phyloP scores from a whole-genome alignment of 2,888 invertebrate genomes.

The Himalopsyche kuldschensis region DNA sequence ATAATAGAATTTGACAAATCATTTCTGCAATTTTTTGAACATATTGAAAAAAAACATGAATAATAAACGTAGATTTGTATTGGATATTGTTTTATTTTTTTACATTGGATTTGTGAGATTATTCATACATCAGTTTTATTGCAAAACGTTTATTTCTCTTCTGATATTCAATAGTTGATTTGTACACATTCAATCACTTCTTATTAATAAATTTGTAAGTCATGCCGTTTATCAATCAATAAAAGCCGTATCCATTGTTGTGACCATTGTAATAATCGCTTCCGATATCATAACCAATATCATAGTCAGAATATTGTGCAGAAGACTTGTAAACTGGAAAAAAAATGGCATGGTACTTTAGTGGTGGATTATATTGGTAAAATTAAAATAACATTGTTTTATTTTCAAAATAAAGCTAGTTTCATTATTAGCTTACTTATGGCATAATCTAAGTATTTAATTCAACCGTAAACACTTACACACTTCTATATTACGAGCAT shows the following conservation, averaged over 20 bases:
- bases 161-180: conserved; percentile 8
- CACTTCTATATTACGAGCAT: too few relatives aligned
- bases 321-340: conserved; percentile 12
- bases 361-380: too few relatives aligned
- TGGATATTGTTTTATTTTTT: not conserved
- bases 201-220: not conserved
- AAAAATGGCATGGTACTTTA: too few relatives aligned
- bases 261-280: conserved; percentile 24
- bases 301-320: conserved; percentile 27
- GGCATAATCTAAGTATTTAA: too few relatives aligned
- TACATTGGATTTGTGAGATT: conserved; percentile 23
- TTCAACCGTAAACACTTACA: too few relatives aligned
- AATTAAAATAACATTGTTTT: too few relatives aligned
- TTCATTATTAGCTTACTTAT: too few relatives aligned
- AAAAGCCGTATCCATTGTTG: conserved; percentile 23
- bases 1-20: too few relatives aligned
- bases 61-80: too few relatives aligned
- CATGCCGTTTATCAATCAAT: not conserved
- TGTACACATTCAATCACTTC: not conserved
- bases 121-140: conserved; percentile 32
- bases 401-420: too few relatives aligned
- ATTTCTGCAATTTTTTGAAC: too few relatives aligned
- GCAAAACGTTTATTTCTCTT: conserved; percentile 18
- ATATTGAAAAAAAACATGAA: too few relatives aligned
- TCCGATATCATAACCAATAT: conserved; percentile 25